These are phyloP conservation scores for Thamnophis sirtalis DNA, from an alignment of 2,113 vertebrate genomes.

Conservation along the genomic window DNA sequence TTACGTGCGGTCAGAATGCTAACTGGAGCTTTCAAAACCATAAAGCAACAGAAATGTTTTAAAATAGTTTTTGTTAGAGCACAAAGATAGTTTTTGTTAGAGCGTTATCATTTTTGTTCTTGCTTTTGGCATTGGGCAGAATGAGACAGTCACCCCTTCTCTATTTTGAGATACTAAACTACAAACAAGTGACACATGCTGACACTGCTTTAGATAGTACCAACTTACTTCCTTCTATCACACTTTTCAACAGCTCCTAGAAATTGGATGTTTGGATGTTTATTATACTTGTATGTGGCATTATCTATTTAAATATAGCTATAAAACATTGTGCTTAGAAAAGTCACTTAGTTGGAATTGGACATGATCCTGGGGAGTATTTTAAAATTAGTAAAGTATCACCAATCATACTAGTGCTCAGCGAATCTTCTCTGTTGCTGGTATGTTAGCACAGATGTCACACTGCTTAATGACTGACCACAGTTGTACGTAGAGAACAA, in stretches of 20 bases:
- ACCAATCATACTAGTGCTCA: conserved; percentile 9
- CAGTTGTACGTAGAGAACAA: conserved; percentile 22
- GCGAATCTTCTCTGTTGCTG: not conserved
- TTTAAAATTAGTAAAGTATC: not conserved
- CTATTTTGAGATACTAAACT: not conserved
- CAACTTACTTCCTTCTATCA: not conserved
- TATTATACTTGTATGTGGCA: no score
- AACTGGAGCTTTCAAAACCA: conserved; percentile 30
- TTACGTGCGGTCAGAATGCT: conserved; percentile 7
- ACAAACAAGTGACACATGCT: not conserved
- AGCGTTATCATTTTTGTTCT: not conserved
- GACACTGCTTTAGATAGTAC: not conserved
- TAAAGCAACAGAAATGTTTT: conserved; percentile 21
- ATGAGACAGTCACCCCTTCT: not conserved
- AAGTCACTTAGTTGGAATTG: conserved; percentile 16
- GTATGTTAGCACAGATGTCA: not conserved
- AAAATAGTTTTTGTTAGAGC: conserved; percentile 27
- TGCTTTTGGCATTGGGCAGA: not conserved
- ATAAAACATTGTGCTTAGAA: not conserved
- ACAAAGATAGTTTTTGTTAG: not conserved
- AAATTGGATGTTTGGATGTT: no score
- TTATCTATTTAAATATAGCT: conserved; percentile 8
- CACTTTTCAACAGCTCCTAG: not conserved
- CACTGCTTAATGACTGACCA: not conserved
- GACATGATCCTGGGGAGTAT: not conserved